Evolutionary conservation across 2,888 invertebrate genomes (phyloP), one percentile per base, ranked within the genome.

Genomic region (Augiades crinisus): DNA sequence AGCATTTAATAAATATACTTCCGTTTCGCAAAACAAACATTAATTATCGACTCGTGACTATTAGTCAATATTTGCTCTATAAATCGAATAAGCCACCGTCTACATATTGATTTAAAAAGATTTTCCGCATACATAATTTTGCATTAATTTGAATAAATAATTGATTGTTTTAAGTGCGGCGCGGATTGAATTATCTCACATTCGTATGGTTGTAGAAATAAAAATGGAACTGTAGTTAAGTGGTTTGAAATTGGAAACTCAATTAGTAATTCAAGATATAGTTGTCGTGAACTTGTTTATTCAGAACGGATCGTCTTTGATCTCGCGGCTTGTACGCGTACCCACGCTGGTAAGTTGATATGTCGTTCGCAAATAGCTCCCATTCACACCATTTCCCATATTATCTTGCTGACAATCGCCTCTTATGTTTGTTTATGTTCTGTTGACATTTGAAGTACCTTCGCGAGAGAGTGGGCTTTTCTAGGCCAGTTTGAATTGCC

Each of bases 301-400:
- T 77, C 70, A 72, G 68, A 61, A 65, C 67, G 67, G 61, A 65
- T 62, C 66, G 69, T 58, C 59, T 63, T 64, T 67, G 68, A 64
- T 64, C 67, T 63, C 53, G 59, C 65, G 68, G 37, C 21, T n/a
- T 55, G 41, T 55, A 38, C 44, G 34, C n/a, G 43, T 36, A 43
- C 40, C 47, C 17, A 47, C 43, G 19, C 49, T 49, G 40, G 63
- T 61, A 62, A 61, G 58, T 59, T 56, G 64, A 64, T 63, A 63
- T 60, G 60, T 62, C 61, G 55, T 53, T 59, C 59, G 59, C 60
- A 60, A 61, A 62, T 60, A 62, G 60, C 55, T 59, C 60, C 60
- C 60, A 60, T 63, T 63, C 61, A 62, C 61, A 63, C 61, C 58
- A 61, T 60, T 63, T 63, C 56, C 59, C 55, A 58, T 59, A 57